These are phyloP conservation scores for Thysanoteuthis rhombus DNA, from an alignment of 2,888 invertebrate genomes.

Conservation along the genomic window DNA sequence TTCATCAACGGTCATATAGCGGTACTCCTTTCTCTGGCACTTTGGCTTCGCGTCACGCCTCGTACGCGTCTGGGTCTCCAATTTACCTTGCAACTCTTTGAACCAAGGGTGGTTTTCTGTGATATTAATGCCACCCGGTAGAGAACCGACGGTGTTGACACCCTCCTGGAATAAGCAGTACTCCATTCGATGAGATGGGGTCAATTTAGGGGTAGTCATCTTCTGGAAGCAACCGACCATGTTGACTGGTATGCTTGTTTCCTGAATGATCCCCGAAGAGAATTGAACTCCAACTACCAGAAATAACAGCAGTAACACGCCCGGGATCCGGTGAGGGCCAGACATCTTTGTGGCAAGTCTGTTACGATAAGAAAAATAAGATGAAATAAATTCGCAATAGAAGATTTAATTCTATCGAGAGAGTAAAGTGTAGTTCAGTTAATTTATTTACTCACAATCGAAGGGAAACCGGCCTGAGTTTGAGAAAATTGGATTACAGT, in stretches of 20 bases:
- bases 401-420: no score
- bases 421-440: no score
- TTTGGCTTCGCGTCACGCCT: not conserved
- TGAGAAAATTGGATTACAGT: no score
- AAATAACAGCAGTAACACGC: not conserved
- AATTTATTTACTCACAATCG: no score
- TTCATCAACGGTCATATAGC: not conserved
- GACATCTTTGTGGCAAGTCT: not conserved
- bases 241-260: not conserved
- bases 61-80: not conserved
- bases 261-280: not conserved
- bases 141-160: not conserved
- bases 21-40: not conserved
- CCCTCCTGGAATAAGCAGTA: conserved; percentile 12
- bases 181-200: not conserved
- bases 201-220: not conserved
- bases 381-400: no score
- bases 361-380: not conserved
- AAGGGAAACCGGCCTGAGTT: no score
- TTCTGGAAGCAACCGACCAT: not conserved
- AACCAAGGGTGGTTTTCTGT: not conserved
- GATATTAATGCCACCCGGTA: not conserved
- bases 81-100: not conserved
- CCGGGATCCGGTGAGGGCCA: not conserved
- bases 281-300: not conserved